These are phyloP conservation scores for Megaustenia siamemsis DNA, from an alignment of 2,888 invertebrate species.

Conservation along the genomic window DNA sequence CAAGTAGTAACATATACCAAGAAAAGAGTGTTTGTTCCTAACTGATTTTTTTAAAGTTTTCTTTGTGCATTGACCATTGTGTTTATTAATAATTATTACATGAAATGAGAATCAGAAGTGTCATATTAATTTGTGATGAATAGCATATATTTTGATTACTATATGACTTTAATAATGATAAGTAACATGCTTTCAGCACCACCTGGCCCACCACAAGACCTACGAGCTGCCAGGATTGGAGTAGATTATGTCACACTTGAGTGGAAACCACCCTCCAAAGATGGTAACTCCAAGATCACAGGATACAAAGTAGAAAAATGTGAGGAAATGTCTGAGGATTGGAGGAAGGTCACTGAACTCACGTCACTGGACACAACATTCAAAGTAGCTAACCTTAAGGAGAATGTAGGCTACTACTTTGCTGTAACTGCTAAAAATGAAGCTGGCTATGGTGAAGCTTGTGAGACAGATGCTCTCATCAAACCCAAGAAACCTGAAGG, in stretches of 20 bases:
- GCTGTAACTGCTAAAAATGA: slow-evolving; percentile 75
- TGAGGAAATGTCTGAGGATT: slow-evolving; percentile 59
- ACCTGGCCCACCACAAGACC: slow-evolving; percentile 66
- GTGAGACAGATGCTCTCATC: slow-evolving; percentile 59
- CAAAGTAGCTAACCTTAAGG: slow-evolving; percentile 63
- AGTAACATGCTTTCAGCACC: slow-evolving; percentile 73
- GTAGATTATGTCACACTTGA: slow-evolving; percentile 63
- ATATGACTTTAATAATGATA: too few relatives aligned
- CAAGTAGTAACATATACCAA: too few relatives aligned
- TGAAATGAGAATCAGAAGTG: too few relatives aligned
- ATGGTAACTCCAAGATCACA: slow-evolving; percentile 69
- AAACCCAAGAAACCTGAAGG: slow-evolving; percentile 62
- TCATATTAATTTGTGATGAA: too few relatives aligned
- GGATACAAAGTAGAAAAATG: slow-evolving; percentile 65
- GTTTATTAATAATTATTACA: too few relatives aligned
- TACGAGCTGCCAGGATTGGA: slow-evolving; percentile 61
- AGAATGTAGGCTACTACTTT: slow-evolving; percentile 71
- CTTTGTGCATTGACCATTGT: too few relatives aligned
- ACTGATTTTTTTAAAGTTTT: too few relatives aligned
- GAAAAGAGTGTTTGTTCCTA: too few relatives aligned
- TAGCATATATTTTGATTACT: too few relatives aligned
- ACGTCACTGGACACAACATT: slow-evolving; percentile 57
- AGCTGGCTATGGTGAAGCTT: slow-evolving; percentile 60
- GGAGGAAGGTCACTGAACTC: slow-evolving; percentile 61
- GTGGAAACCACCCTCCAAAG: slow-evolving; percentile 66